These are phyloP conservation scores for Stictocephala bisonia DNA, from an alignment of 2,888 invertebrate species.

Conservation along the genomic window DNA sequence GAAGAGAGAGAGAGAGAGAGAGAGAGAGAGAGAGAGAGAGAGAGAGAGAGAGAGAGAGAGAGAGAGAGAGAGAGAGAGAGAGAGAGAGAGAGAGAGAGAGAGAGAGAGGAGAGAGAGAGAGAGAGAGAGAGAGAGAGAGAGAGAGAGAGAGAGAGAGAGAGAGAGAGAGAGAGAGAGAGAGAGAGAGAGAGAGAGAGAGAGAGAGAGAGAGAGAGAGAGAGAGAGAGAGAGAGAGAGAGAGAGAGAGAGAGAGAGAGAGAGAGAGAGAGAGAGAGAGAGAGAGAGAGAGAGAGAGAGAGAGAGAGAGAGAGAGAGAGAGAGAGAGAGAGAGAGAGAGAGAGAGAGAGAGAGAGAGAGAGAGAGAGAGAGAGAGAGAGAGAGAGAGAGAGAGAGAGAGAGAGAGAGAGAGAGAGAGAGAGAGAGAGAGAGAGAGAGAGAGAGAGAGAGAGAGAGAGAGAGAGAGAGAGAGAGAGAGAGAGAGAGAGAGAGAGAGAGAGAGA, in stretches of 20 bases:
- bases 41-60: too few species aligned
- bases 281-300: background rate
- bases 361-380: too few species aligned
- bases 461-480: too few species aligned
- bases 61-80: too few species aligned
- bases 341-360: constrained; percentile 65
- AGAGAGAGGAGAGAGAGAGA: background rate
- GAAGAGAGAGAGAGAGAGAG: too few species aligned
- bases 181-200: constrained; percentile 8
- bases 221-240: constrained; percentile 10
- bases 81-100: constrained; percentile 62
- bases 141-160: background rate
- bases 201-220: constrained; percentile 20
- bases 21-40: too few species aligned
- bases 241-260: constrained; percentile 15
- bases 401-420: too few species aligned
- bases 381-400: too few species aligned
- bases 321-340: constrained; percentile 16
- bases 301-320: background rate
- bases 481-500: too few species aligned
- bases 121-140: constrained; percentile 6
- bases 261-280: background rate
- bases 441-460: too few species aligned
- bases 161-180: constrained; percentile 17
- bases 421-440: too few species aligned